Conservation (phyloP, 2,113 vertebrate genomes). For the Takifugu bimaculatus region DNA sequence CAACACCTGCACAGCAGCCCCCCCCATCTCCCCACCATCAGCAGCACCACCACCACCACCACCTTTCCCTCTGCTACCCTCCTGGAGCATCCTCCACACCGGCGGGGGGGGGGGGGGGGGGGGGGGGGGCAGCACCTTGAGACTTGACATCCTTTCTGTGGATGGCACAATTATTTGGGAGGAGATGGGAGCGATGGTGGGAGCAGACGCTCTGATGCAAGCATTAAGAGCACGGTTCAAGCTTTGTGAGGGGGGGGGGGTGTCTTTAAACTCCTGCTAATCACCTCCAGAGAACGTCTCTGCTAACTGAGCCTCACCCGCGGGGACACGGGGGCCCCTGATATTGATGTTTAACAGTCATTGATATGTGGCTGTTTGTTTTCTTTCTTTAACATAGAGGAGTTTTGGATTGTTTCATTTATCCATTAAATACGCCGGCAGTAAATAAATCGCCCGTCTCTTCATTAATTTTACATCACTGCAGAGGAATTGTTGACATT, state of each 20-base stretch:
- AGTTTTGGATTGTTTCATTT: neutral
- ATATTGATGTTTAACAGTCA: neutral
- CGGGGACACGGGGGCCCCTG: neutral
- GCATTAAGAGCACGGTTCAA: conserved; percentile 68
- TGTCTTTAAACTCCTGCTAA: conserved; percentile 42
- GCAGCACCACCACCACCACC: neutral
- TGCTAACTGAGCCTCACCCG: neutral
- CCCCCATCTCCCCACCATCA: neutral
- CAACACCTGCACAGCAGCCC: conserved; percentile 74
- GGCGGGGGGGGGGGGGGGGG: conserved; percentile 57
- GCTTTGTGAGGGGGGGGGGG: conserved; percentile 55
- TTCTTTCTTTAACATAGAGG: conserved; percentile 1
- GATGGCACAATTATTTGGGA: conserved; percentile 72
- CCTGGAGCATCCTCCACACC: conserved; percentile 52
- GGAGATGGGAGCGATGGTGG: conserved; percentile 64
- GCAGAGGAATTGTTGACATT: conserved; percentile 45
- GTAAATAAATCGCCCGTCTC: conserved; percentile 10
- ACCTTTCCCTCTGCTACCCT: conserved; percentile 23
- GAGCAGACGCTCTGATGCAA: conserved; percentile 78
- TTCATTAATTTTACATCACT: conserved; percentile 42
- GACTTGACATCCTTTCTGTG: conserved; percentile 76
- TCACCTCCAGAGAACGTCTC: conserved; percentile 21
- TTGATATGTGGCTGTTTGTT: neutral
- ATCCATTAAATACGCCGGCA: conserved; percentile 8
- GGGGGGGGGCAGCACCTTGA: conserved; percentile 72